Evolutionary conservation across 2,797 vertebrate species (phyloP).

Genomic region (Otolemur crassicaudatus): DNA sequence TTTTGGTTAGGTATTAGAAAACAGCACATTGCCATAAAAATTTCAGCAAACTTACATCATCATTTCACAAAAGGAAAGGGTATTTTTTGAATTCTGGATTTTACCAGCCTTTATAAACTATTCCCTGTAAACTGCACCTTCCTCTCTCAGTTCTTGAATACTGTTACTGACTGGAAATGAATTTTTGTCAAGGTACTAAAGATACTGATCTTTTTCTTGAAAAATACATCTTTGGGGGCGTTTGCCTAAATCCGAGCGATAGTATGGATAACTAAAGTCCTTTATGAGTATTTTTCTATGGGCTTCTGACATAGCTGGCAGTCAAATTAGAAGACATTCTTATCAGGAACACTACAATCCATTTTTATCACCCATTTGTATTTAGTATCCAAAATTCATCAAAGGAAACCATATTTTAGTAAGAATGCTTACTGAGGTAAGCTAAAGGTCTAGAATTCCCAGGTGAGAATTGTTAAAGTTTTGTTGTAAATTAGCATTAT

Average conservation of each 20-base stretch:
- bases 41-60: background rate
- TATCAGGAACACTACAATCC: background rate
- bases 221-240: background rate
- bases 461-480: constrained; percentile 13
- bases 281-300: background rate
- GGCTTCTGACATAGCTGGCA: background rate
- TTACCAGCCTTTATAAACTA: background rate
- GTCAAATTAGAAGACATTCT: constrained; percentile 13
- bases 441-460: constrained; percentile 8
- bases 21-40: background rate
- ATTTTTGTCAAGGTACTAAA: constrained; percentile 45
- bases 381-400: constrained; percentile 35
- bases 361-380: background rate
- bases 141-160: constrained; percentile 34
- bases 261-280: background rate
- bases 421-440: constrained; percentile 4
- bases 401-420: constrained; percentile 21
- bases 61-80: constrained; percentile 17
- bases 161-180: constrained; percentile 34
- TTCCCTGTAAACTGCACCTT: background rate
- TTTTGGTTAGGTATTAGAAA: constrained; percentile 49
- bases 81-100: constrained; percentile 5
- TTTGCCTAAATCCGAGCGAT: constrained; percentile 4
- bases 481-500: background rate
- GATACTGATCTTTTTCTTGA: background rate